Evolutionary conservation across 2,888 invertebrate species (phyloP), one percentile per base, ranked within the genome.

Genomic region (Idaea biselata): DNA sequence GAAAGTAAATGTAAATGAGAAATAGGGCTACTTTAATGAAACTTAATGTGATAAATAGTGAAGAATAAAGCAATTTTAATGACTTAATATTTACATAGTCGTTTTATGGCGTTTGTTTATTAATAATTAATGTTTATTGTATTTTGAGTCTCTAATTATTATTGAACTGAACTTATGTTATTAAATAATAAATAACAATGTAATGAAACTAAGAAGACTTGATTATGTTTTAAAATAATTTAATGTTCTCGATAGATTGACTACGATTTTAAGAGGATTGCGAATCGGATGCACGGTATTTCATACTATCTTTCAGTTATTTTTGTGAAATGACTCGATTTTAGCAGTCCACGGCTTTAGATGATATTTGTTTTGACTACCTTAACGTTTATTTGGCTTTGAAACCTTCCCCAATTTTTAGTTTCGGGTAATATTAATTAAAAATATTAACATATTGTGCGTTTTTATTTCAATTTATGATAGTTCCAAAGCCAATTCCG

Each of bases 361-460:
- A 25, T 25, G 25, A 25, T 25, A 25, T 25, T 25, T 25, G 25
- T 25, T 25, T 25, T 25, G 25, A 25, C 5, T 25, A 25, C 25
- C 1, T 3, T 25, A 25, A 25, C 25, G 25, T 25, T 53, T 44
- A 58, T 32, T 57, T 57, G 31, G 31, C 44, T 67, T 62, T 67
- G 66, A 25, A 25, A 25, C 5, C 25, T 3, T 25, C 5, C 25
- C 25, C 1, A 25, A 25, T 25, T 25, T 25, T 25, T 3, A 25
- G 25, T 1, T 25, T 25, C 5, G 5, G 25, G 5, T 25, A 25
- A n/a, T n/a, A n/a, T n/a, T n/a, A n/a, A n/a, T n/a, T n/a, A n/a
- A n/a, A n/a, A 44, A 7, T 33, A 33, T 33, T 44, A 44, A 11
- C 25, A 5, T 25, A 25, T 25, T 25, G 11, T 44, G 44, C 44